Base-by-base conservation (phyloP, 2,888 invertebrate species). In the Meteorus cinctellus region DNA sequence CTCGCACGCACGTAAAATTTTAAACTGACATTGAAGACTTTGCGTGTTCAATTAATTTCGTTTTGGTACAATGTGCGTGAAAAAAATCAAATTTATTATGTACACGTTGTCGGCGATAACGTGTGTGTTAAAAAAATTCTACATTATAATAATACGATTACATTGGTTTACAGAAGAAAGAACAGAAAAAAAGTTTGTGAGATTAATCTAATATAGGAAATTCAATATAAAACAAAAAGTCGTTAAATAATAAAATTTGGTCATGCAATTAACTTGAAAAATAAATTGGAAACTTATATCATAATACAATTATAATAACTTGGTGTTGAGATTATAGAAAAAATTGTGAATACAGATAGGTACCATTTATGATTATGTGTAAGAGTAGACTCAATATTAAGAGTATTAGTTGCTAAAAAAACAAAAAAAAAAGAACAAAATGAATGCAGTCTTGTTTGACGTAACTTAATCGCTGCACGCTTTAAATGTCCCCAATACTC, bases 31-130 rank as follows among this genome's bases (percentile, higher is more conserved):
- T 36, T 62, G 31, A 2, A 34, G 24, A 10, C 34, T 48, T 34
- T 36, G 59, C 59, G 34, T 73, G 51, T 66, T n/a, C 41, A 73
- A 75, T 73, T 70, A 72, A 70, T 72, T 67, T 71, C 67, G 67
- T 77, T 78, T 79, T 72, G 55, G 55, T 55, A 19, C 55, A 77
- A 72, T 68, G 67, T 74, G 73, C 77, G 71, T 36, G 51, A 31
- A 45, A 48, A 66, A 65, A 62, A 75, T 72, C 70, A 62, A 76
- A 77, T 80, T 80, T 79, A 79, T 80, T 80, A 78, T 79, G 36
- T 79, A 80, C 79, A 79, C 71, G 41, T 71, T 24, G 27, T 71
- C 67, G 51, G 45, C 41, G 60, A 24, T 62, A 29, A 65, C 65
- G 65, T 65, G 65, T 55, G 65, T 77, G 55, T 55, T 55, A 55